These are phyloP conservation scores for Fissipunctia ypsillon DNA, from an alignment of 2,888 invertebrate species.

Conservation along the genomic window DNA sequence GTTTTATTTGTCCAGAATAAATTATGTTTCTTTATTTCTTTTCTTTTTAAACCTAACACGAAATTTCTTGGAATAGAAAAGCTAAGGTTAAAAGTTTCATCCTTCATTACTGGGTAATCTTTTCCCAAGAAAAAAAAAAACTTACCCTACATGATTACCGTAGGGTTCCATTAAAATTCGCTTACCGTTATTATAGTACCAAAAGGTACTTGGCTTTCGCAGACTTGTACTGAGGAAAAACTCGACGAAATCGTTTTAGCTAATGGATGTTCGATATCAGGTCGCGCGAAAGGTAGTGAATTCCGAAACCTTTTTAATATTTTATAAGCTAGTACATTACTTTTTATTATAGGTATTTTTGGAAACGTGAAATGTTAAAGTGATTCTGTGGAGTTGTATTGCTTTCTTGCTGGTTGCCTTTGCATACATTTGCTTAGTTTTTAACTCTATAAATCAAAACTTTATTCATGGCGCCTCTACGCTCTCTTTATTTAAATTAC, in stretches of 20 bases:
- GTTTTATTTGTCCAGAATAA: not conserved
- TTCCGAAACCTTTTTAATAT: slow-evolving; percentile 54
- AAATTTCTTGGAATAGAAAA: not conserved
- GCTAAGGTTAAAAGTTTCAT: not conserved
- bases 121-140: not conserved
- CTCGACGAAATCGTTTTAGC: slow-evolving; percentile 41
- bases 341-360: slow-evolving; percentile 48
- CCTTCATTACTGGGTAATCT: not conserved
- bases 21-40: not conserved
- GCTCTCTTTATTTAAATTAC: no score
- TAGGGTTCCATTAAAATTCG: slow-evolving; percentile 63
- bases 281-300: slow-evolving; percentile 42
- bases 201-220: slow-evolving; percentile 14
- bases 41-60: not conserved
- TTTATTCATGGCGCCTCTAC: no score
- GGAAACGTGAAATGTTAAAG: slow-evolving; percentile 8
- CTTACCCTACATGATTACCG: slow-evolving; percentile 28
- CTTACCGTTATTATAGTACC: slow-evolving; percentile 54
- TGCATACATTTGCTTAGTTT: no score
- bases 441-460: no score
- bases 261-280: slow-evolving; percentile 60
- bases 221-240: slow-evolving; percentile 40
- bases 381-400: not conserved
- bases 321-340: slow-evolving; percentile 32
- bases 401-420: not conserved